Base-by-base conservation (phyloP, 2,888 invertebrate genomes). In the Hypolimnas misippus region DNA sequence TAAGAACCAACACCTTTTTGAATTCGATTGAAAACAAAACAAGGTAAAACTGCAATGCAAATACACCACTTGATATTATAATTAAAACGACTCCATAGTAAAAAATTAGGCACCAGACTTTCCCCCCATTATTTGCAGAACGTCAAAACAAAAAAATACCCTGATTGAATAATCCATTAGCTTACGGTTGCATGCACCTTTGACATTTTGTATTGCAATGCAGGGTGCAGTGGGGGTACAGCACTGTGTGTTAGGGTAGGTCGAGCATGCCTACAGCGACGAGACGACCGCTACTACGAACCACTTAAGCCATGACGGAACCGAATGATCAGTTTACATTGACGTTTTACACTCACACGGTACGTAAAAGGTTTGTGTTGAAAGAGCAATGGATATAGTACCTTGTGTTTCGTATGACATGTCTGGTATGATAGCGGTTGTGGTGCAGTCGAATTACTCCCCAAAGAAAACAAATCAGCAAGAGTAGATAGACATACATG, bases 201-300 rank as follows among this genome's bases (percentile, higher is more conserved):
- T 62, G 58, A 59, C 59, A 65, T 54, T 62, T 50, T 62, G 54
- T 62, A 51, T 56, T 46, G 60, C 77, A 76, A 75, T 84, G 84
- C 85, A 83, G 71, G 67, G 63, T 67, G 71, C 69, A 62, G 70
- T 68, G 70, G 75, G 81, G 78, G 76, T 79, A 89, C 86, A 74
- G 75, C 75, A 73, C 78, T 71, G 69, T 73, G 73, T 72, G 76
- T 86, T 91, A 82, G 86, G 89, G 90, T 86, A 91, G 90, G 90
- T 90, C 87, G 80, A 75, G 78, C 75, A 74, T 59, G 67, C 63
- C 76, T 75, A 73, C 71, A 76, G 73, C 75, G 80, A 73, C 86
- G 79, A 83, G 85, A 84, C 86, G 72, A 73, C 77, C 70, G 49
- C 55, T 69, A 86, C 81, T 66, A 69, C 65, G 58, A 31, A 52